A percentile compares a stretch with the other conserved stretches of the same genome.
These are phyloP conservation scores for Pelvicachromis taeniatus DNA, from an alignment of 2,113 vertebrate genomes.

Conservation along the genomic window DNA sequence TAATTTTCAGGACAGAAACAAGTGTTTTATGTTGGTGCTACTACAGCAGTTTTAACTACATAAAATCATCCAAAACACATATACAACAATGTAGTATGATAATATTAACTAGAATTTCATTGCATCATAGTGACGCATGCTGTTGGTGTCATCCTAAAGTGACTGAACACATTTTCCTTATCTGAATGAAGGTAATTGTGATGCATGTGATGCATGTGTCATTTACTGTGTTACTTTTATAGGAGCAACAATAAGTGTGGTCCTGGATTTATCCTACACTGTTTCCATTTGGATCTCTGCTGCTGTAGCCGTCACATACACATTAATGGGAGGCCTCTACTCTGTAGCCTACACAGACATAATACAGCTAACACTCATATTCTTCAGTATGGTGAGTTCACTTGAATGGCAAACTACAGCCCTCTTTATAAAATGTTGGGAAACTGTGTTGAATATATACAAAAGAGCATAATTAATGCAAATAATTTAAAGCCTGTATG, in stretches of 20 bases:
- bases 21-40: neutral
- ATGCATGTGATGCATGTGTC: neutral
- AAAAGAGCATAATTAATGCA: neutral
- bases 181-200: neutral
- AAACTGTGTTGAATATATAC: neutral
- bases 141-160: neutral
- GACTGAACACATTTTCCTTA: neutral
- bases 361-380: constrained; percentile 64
- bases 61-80: neutral
- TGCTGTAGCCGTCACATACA: constrained; percentile 66
- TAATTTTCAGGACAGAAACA: neutral
- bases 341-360: constrained; percentile 71
- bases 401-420: neutral
- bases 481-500: neutral
- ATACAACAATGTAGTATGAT: neutral
- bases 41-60: neutral
- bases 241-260: constrained; percentile 69
- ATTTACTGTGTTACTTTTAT: neutral
- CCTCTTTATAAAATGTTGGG: neutral
- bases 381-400: constrained; percentile 65
- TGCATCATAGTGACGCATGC: neutral
- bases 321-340: constrained; percentile 68
- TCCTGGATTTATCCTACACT: constrained; percentile 60
- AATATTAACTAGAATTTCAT: neutral
- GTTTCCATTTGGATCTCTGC: constrained; percentile 68